Evolutionary conservation across 2,797 vertebrate species (phyloP).

Genomic region (Vireo griseus): DNA sequence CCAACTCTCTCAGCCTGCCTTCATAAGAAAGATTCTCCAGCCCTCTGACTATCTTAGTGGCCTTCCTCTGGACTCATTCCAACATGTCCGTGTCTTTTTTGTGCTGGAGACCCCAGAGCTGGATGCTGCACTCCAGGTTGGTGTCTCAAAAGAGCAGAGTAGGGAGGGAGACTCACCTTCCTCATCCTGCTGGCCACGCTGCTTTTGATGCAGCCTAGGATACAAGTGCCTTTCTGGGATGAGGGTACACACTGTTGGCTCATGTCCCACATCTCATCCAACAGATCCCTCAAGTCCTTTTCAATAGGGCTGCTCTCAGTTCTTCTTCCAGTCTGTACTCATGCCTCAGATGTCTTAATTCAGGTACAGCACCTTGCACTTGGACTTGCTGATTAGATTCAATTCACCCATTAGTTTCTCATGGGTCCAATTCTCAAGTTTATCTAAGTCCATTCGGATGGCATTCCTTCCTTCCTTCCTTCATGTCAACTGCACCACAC

Average conservation of each 20-base stretch:
- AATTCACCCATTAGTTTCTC: neutral
- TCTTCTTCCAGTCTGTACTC: neutral
- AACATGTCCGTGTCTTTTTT: neutral
- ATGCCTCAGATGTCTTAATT: neutral
- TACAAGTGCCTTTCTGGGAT: neutral
- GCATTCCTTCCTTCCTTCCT: neutral
- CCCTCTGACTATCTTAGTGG: neutral
- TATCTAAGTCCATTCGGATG: neutral
- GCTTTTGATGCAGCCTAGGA: neutral
- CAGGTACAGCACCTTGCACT: neutral
- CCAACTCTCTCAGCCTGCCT: neutral
- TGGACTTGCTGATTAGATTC: neutral
- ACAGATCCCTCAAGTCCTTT: neutral
- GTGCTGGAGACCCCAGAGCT: neutral
- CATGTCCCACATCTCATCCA: neutral
- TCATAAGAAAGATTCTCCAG: neutral
- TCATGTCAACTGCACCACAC: neutral
- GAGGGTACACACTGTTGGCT: neutral
- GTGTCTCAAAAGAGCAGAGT: neutral
- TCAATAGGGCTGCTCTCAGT: neutral
- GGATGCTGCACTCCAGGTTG: neutral
- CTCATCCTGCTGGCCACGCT: neutral
- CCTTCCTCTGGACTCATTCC: neutral
- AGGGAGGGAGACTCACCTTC: neutral
- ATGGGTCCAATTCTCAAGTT: neutral